A percentile compares a stretch with the other conserved stretches of the same genome.
phyloP scores from a whole-genome alignment of 2,113 vertebrate genomes.

The Empidonax traillii region DNA sequence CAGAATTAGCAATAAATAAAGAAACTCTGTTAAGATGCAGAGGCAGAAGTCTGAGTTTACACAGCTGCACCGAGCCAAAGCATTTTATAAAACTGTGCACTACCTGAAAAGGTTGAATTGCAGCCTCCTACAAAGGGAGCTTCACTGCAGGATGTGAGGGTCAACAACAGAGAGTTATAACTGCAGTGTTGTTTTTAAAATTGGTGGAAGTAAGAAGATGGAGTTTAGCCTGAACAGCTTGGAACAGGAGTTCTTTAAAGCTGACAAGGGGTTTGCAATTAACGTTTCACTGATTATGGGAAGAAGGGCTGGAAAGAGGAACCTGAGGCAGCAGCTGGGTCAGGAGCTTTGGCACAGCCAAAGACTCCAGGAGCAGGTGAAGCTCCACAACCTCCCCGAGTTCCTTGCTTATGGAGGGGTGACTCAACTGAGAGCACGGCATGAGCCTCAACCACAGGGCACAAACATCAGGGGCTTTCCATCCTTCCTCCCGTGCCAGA shows the following conservation, averaged over 20 bases:
- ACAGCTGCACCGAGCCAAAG: conserved; percentile 36
- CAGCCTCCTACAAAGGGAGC: background rate
- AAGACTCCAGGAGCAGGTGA: background rate
- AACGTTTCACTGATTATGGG: background rate
- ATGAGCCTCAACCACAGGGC: background rate
- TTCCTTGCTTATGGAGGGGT: background rate
- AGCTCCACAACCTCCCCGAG: accelerated
- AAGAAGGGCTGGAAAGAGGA: background rate
- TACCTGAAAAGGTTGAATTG: conserved; percentile 3
- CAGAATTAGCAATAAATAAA: conserved; percentile 47
- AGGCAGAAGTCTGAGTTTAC: conserved; percentile 36
- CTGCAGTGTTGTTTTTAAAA: background rate
- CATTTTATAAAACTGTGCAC: background rate
- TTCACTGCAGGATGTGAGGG: background rate
- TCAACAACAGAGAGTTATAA: background rate
- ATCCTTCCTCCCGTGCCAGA: background rate
- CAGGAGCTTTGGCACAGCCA: background rate
- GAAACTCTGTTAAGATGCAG: conserved; percentile 45
- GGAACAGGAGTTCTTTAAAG: background rate
- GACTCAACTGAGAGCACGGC: background rate
- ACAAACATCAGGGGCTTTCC: background rate
- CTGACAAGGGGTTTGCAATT: background rate
- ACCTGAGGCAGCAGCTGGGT: background rate
- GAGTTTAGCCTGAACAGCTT: background rate
- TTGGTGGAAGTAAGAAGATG: background rate